Evolutionary conservation across 1,140 invertebrate species (phyloP).

Genomic region (Pseudomyrmex dendroicus): DNA sequence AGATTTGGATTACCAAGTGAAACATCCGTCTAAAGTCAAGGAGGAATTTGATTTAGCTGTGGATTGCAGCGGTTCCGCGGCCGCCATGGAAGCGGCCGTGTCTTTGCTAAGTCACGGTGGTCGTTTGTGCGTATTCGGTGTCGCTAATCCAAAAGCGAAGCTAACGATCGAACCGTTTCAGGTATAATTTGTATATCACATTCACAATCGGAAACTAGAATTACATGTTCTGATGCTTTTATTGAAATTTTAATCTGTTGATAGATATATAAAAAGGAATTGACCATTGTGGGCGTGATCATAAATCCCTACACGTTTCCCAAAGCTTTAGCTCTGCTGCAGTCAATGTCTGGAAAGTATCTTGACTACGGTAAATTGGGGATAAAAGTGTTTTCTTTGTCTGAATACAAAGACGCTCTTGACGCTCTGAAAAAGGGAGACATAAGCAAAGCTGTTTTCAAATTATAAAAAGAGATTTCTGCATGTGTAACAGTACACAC

Average conservation of each 20-base stretch:
- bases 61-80: conserved; percentile 88
- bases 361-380: conserved; percentile 88
- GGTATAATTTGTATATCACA: conserved; percentile 57
- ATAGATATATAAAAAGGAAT: conserved; percentile 88
- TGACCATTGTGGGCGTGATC: conserved; percentile 88
- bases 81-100: conserved; percentile 86
- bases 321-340: conserved; percentile 87
- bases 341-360: conserved; percentile 88
- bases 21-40: conserved; percentile 86
- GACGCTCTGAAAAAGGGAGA: conserved; percentile 86
- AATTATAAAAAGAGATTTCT: conserved; percentile 78
- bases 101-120: conserved; percentile 84
- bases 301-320: conserved; percentile 89
- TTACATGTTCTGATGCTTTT: background rate
- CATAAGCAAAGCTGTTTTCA: conserved; percentile 89
- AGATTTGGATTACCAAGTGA: conserved; percentile 86
- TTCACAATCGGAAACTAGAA: background rate
- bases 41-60: conserved; percentile 87
- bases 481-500: background rate
- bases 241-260: conserved; percentile 64
- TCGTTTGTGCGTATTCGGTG: conserved; percentile 87
- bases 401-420: conserved; percentile 87
- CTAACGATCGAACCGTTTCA: conserved; percentile 82
- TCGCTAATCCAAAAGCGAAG: conserved; percentile 84
- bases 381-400: conserved; percentile 87